Base-by-base conservation (phyloP, 2,113 vertebrate species). In the Cygnus atratus region DNA sequence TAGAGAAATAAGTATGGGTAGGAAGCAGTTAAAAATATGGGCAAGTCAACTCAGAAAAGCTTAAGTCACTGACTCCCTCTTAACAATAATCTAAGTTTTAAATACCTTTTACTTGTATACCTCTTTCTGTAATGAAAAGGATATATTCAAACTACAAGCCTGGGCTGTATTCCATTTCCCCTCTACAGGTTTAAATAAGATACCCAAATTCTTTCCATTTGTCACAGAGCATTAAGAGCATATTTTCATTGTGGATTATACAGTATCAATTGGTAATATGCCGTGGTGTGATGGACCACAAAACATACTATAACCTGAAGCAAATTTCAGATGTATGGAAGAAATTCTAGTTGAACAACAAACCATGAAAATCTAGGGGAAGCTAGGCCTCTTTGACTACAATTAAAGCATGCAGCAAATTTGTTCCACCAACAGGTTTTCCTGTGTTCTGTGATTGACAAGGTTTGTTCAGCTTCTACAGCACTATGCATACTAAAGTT, bases 391-490 rank as follows among this genome's bases (percentile, higher is more conserved):
- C 84, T 94, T 87, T 96, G 77, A 44, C 91, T 92, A 24, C 80
- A 90, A 93, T 95, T 94, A 91, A 90, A 94, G 92, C 90, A 93
- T 93, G 79, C 80, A 90, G 73, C 24, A 81, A 82, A 96, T 93
- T 94, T 87, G 88, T 96, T 95, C 95, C 92, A 91, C 70, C 76
- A 68, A 78, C 90, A 93, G 76, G 66, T 87, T 95, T 94, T 90
- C 62, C 80, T 88, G 70, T 91, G 77, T 89, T 95, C 4, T 0
- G 4, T 90, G 90, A 87, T 39, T 92, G 92, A 96, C 95, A 95
- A 82, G 62, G 35, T 82, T 96, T 94, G 84, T 95, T 92, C 58
- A 82, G 61, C 54, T 91, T 87, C 66, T 54, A 20, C 8, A 6
- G 13, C 52, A 18, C 73, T 29, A 46, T 1, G 5, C 0, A 0